Evolutionary conservation across 2,113 vertebrate species (phyloP).

Genomic region (Phoxinus phoxinus): DNA sequence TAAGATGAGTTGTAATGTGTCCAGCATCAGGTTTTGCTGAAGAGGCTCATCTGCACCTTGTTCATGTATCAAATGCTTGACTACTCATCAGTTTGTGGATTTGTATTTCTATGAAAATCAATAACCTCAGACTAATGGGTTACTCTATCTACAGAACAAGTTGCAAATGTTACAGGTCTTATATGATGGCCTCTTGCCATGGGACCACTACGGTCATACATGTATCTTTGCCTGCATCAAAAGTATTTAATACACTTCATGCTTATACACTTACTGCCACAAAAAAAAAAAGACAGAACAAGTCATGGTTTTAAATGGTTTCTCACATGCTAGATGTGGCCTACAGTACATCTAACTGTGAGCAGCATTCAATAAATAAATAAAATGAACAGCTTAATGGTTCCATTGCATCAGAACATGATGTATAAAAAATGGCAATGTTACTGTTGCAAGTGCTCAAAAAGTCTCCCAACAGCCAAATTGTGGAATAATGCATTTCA

Average conservation of each 20-base stretch:
- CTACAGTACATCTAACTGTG: background rate
- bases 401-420: background rate
- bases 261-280: background rate
- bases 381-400: background rate
- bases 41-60: constrained; percentile 39
- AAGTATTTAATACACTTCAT: background rate
- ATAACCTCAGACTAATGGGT: constrained; percentile 43
- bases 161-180: background rate
- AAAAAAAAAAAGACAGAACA: background rate
- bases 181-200: background rate
- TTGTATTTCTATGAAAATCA: constrained; percentile 52
- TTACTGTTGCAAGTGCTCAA: background rate
- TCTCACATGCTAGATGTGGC: background rate
- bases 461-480: background rate
- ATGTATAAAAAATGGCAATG: background rate
- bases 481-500: background rate
- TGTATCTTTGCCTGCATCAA: background rate
- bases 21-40: constrained; percentile 38
- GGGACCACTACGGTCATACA: background rate
- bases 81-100: constrained; percentile 38
- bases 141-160: constrained; percentile 17
- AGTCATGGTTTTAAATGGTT: background rate
- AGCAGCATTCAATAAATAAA: background rate
- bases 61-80: constrained; percentile 40
- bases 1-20: constrained; percentile 40